Evolutionary conservation across 2,797 vertebrate genomes (phyloP).

Genomic region (Catamblyrhynchus diadema): DNA sequence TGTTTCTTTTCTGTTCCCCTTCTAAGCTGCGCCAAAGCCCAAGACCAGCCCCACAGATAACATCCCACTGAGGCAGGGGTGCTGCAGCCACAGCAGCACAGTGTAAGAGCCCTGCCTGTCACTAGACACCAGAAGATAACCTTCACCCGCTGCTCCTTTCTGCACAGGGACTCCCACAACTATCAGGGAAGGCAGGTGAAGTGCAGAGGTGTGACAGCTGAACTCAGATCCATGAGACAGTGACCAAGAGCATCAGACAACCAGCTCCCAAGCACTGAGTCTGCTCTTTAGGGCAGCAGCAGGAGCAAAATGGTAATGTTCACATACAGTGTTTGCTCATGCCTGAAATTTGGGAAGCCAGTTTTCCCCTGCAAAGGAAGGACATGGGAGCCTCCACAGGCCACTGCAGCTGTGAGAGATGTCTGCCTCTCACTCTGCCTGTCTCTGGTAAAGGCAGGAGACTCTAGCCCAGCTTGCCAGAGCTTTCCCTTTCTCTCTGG

Average conservation of each 20-base stretch:
- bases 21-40: background rate
- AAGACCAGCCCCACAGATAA: background rate
- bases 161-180: background rate
- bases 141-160: background rate
- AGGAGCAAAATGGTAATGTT: background rate
- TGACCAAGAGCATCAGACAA: background rate
- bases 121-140: background rate
- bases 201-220: background rate
- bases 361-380: background rate
- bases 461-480: background rate
- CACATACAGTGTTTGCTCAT: background rate
- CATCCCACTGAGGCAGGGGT: background rate
- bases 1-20: background rate
- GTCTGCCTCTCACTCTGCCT: background rate
- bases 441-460: background rate
- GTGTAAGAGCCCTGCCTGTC: background rate
- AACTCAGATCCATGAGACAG: background rate
- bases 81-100: background rate
- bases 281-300: background rate
- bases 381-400: background rate
- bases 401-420: background rate
- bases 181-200: background rate
- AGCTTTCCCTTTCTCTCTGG: background rate
- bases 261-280: background rate
- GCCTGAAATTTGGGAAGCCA: background rate